A percentile compares a stretch with the other conserved stretches of the same genome.
phyloP scores from a whole-genome alignment of 1,140 invertebrate genomes.

The Babylonia areolata region DNA sequence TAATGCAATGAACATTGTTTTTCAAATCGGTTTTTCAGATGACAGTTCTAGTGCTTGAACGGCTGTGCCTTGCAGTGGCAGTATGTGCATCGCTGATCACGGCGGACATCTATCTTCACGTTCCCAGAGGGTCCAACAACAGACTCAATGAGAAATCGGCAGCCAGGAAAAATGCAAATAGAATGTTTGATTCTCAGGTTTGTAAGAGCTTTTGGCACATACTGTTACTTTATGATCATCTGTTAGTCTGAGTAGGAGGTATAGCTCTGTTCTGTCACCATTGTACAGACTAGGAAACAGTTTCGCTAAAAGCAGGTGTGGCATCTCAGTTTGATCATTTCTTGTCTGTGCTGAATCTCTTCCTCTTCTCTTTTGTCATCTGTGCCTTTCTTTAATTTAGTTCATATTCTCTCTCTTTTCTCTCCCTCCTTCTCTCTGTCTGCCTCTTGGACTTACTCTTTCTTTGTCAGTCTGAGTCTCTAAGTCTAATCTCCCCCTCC shows the following conservation, averaged over 20 bases:
- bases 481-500: neutral
- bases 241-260: no score
- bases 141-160: constrained; percentile 73
- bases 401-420: neutral
- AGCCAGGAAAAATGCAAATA: constrained; percentile 68
- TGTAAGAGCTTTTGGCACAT: neutral
- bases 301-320: no score
- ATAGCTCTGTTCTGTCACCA: no score
- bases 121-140: constrained; percentile 73
- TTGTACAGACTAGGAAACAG: no score
- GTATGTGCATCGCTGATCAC: neutral
- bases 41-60: no score
- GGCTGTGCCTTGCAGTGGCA: neutral
- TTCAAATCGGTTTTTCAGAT: constrained; percentile 22
- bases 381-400: no score
- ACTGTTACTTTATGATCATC: no score
- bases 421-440: neutral
- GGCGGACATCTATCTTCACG: constrained; percentile 73
- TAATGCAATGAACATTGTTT: no score
- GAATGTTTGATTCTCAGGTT: constrained; percentile 75
- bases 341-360: no score
- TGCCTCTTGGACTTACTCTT: neutral
- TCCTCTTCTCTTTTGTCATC: no score
- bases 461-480: neutral
- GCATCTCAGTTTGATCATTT: no score